phyloP scores from a whole-genome alignment of 2,888 invertebrate species.

The Mythimna impura region DNA sequence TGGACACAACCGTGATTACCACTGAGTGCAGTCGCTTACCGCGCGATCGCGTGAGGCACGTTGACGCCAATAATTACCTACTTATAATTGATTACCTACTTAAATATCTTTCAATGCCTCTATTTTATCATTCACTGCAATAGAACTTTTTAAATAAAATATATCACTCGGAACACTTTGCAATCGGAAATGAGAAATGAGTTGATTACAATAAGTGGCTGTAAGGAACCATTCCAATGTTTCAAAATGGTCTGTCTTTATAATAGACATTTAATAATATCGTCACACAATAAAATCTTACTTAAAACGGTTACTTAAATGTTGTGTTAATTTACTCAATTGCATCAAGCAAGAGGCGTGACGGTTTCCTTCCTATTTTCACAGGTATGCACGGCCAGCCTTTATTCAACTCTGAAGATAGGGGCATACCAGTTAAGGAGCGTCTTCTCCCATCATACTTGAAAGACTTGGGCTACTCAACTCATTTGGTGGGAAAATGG shows the following conservation, averaged over 20 bases:
- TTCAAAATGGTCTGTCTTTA: constrained; percentile 15
- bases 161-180: neutral
- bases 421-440: constrained; percentile 88
- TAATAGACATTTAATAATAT: constrained; percentile 10
- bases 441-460: constrained; percentile 92
- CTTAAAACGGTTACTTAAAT: constrained; percentile 9
- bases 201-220: neutral
- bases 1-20: constrained; percentile 25
- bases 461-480: constrained; percentile 93
- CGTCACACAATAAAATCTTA: constrained; percentile 9
- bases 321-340: constrained; percentile 19
- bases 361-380: constrained; percentile 49
- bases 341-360: constrained; percentile 8
- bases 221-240: neutral
- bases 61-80: constrained; percentile 33
- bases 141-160: neutral
- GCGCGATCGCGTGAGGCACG: constrained; percentile 31
- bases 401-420: constrained; percentile 83
- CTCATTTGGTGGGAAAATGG: constrained; percentile 97
- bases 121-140: neutral
- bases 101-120: constrained; percentile 12
- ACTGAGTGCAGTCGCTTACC: neutral
- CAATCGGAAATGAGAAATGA: neutral
- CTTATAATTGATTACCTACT: constrained; percentile 37
- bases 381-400: constrained; percentile 87